phyloP scores from a whole-genome alignment of 2,888 invertebrate species.

The Trichopria drosophilae region DNA sequence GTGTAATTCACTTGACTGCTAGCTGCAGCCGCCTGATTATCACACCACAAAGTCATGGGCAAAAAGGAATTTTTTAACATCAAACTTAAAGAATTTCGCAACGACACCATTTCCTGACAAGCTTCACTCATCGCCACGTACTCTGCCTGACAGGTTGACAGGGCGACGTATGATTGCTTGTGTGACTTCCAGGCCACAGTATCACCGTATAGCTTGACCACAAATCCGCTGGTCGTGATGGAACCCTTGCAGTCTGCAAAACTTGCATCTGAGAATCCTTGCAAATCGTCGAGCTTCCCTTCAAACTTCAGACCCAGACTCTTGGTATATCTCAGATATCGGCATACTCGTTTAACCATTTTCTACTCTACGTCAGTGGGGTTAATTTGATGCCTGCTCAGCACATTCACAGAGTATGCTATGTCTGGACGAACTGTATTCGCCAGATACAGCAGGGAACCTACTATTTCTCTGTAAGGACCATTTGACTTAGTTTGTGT shows the following conservation, averaged over 20 bases:
- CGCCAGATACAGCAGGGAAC: too few relatives aligned
- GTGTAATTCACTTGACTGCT: too few relatives aligned
- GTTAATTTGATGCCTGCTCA: too few relatives aligned
- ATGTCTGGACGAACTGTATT: too few relatives aligned
- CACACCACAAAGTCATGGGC: constrained; percentile 29
- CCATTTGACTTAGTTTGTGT: too few relatives aligned
- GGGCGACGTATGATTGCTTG: constrained; percentile 16
- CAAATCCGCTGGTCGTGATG: constrained; percentile 21
- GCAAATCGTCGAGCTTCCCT: constrained; percentile 20
- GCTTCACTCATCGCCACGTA: constrained; percentile 25
- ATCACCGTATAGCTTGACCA: constrained; percentile 21
- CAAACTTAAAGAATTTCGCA: constrained; percentile 9
- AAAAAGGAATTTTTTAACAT: constrained; percentile 8
- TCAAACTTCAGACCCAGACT: constrained; percentile 22
- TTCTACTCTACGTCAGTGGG: constrained; percentile 32
- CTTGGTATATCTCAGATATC: constrained; percentile 28
- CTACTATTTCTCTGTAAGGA: too few relatives aligned
- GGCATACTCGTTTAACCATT: constrained; percentile 30
- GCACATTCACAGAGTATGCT: too few relatives aligned
- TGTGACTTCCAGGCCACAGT: constrained; percentile 20
- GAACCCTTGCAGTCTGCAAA: constrained; percentile 28
- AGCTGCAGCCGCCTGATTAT: constrained; percentile 36
- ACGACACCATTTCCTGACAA: constrained; percentile 12
- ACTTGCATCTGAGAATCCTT: constrained; percentile 30
- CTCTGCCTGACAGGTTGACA: constrained; percentile 24